Evolutionary conservation across 2,797 vertebrate genomes (phyloP).

Genomic region (Meda fulgida): DNA sequence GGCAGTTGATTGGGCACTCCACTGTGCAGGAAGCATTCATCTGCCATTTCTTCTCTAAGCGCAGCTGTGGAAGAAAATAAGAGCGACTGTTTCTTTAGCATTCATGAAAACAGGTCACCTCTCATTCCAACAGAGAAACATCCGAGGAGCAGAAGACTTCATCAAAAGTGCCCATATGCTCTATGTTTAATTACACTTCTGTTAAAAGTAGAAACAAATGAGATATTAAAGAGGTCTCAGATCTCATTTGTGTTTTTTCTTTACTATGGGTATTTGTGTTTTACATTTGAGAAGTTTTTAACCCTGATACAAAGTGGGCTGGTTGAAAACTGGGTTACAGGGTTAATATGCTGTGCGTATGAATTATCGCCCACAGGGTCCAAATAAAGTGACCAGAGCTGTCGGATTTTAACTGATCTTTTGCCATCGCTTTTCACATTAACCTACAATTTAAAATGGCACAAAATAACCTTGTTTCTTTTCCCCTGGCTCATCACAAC

Average conservation of each 20-base stretch:
- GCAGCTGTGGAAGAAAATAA: conserved; percentile 75
- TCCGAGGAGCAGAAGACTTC: neutral
- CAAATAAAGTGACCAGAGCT: conserved; percentile 70
- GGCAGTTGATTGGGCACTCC: conserved; percentile 97
- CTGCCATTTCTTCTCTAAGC: conserved; percentile 91
- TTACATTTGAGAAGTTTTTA: conserved; percentile 20
- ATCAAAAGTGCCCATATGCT: neutral
- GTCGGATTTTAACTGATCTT: conserved; percentile 67
- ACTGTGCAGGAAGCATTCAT: conserved; percentile 93
- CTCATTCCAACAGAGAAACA: neutral
- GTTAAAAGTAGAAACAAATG: neutral
- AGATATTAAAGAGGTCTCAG: neutral
- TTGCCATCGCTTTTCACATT: conserved; percentile 61
- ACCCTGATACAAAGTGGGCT: conserved; percentile 58
- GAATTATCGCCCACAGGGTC: conserved; percentile 64
- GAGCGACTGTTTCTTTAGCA: neutral
- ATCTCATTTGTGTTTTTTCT: neutral
- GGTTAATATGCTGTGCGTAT: conserved; percentile 68
- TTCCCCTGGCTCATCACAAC: neutral
- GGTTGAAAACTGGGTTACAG: conserved; percentile 65
- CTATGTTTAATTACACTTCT: neutral
- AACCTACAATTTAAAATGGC: conserved; percentile 22
- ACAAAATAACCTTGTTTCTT: conserved; percentile 1
- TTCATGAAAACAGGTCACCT: neutral
- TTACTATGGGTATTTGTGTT: conserved; percentile 30